Percentiles rank a stretch among this genome's conserved stretches.
These are phyloP conservation scores for Dipodomys ordii DNA, from an alignment of 2,113 vertebrate genomes.

Conservation along the genomic window DNA sequence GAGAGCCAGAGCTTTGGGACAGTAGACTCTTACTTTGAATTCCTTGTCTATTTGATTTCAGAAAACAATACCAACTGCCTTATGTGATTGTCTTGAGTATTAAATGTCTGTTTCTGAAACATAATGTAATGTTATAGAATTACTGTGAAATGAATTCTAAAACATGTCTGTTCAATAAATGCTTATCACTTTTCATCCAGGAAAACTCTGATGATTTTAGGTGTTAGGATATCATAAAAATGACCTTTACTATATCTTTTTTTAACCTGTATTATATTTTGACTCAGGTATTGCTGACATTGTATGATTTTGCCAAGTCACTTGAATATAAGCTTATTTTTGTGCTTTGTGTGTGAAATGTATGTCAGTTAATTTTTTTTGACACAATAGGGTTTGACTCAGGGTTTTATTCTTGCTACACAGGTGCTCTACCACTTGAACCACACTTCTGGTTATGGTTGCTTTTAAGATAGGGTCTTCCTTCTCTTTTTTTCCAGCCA, in stretches of 20 bases:
- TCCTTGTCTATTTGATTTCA: slow-evolving; percentile 9
- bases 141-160: background rate
- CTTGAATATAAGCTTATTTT: too few relatives aligned
- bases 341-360: too few relatives aligned
- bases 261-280: too few relatives aligned
- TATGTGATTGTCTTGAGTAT: background rate
- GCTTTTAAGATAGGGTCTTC: background rate
- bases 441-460: too few relatives aligned
- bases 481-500: background rate
- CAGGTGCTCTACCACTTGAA: too few relatives aligned
- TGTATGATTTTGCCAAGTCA: too few relatives aligned
- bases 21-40: background rate
- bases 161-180: background rate
- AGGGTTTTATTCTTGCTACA: too few relatives aligned
- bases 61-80: background rate
- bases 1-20: background rate
- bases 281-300: too few relatives aligned
- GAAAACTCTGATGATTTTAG: background rate
- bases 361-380: too few relatives aligned
- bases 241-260: too few relatives aligned
- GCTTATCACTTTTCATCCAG: background rate
- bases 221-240: too few relatives aligned
- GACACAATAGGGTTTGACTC: too few relatives aligned
- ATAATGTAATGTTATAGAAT: background rate
- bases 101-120: slow-evolving; percentile 18